Evolutionary conservation across 2,888 invertebrate species (phyloP), one percentile per base, ranked within the genome.

Genomic region (Cataglyphis cursor): DNA sequence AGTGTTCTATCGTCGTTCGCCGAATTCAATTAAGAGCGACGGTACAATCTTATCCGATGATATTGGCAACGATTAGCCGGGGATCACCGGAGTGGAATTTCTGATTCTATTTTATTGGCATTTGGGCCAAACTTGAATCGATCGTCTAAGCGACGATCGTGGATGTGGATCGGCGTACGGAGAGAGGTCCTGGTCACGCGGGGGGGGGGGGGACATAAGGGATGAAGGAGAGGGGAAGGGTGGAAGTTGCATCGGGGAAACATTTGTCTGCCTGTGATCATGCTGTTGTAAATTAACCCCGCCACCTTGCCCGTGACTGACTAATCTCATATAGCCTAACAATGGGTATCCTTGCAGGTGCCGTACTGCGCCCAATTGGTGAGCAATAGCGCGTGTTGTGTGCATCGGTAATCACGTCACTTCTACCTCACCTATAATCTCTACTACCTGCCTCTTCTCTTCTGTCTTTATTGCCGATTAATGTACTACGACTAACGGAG

Each of bases 371-470:
- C 97, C 97, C 97, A 97, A 97, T 97, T 97, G 97, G 97, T 98
- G 97, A 98, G 97, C 97, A 97, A 97, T 97, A 97, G 97, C 97
- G 97, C 97, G 97, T 97, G 97, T 97, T 97, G 97, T 97, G 97
- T 97, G 97, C 97, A 97, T 97, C 98, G 98, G 97, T 98, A 98
- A 96, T 97, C 97, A 97, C 97, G 96, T 97, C 97, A 97, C 97
- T 97, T 94, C 96, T 97, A 96, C 95, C 96, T 96, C 96, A 94
- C 94, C 94, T 94, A 94, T 94, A 94, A 90, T 92, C 92, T 80
- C 59, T 80, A 80, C 59, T 93, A 89, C 90, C 92, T 92, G 90
- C 91, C 90, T 92, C 85, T 90, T 83, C 83, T 89, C 80, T 88
- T 82, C 84, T 86, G 78, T 89, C 89, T 75, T 66, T 84, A 59